These are phyloP conservation scores for Capricornis sumatraensis DNA, from an alignment of 2,113 vertebrate genomes.

Conservation along the genomic window DNA sequence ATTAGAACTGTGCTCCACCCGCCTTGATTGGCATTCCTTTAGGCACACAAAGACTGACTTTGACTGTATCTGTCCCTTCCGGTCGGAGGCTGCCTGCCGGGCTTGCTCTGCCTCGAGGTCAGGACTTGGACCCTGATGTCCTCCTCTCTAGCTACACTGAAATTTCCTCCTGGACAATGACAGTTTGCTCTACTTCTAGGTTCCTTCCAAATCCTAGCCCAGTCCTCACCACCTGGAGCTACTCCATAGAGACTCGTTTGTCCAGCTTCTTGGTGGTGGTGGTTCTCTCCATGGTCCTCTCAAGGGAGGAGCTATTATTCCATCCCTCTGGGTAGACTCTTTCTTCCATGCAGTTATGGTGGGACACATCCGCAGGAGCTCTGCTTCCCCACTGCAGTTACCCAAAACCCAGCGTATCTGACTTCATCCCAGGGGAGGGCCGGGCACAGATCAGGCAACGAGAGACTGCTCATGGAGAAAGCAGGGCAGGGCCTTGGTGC, in stretches of 20 bases:
- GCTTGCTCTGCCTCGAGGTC: neutral
- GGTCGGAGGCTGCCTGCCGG: too few relatives aligned
- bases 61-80: neutral
- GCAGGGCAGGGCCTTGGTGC: fast-evolving
- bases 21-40: neutral
- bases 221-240: neutral
- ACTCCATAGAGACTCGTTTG: neutral
- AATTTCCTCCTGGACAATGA: neutral
- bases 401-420: neutral
- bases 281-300: fast-evolving
- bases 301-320: neutral
- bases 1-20: neutral
- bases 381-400: neutral
- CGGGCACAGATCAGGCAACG: neutral
- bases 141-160: neutral
- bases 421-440: neutral
- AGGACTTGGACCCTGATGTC: too few relatives aligned
- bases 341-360: neutral
- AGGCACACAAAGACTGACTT: neutral
- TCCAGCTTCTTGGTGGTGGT: neutral
- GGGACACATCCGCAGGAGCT: neutral
- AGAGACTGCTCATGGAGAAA: neutral
- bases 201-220: neutral
- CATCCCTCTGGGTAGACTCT: neutral
- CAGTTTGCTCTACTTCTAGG: neutral